Percentiles rank a stretch among this genome's conserved stretches.
These are phyloP conservation scores for Pedetes capensis DNA, from an alignment of 2,113 vertebrate genomes.

Conservation along the genomic window DNA sequence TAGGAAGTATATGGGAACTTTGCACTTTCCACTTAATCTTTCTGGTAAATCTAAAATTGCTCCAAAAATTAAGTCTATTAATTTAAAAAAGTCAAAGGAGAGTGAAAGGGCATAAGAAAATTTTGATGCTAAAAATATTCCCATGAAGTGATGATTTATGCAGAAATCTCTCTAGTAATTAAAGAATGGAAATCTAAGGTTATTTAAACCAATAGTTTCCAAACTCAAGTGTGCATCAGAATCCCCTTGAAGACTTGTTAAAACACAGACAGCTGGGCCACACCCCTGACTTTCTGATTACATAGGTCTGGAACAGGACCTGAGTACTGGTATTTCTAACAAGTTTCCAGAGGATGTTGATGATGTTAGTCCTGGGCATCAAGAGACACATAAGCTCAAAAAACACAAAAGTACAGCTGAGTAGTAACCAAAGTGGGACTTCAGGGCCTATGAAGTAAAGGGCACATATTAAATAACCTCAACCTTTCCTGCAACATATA, in stretches of 20 bases:
- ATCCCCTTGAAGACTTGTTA: background rate
- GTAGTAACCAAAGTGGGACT: background rate
- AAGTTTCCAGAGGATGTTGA: background rate
- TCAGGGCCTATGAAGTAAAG: slow-evolving; percentile 9
- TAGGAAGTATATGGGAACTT: background rate
- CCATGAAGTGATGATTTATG: background rate
- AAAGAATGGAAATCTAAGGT: background rate
- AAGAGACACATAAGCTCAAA: background rate
- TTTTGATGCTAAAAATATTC: slow-evolving; percentile 7
- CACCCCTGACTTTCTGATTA: background rate
- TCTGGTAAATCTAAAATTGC: slow-evolving; percentile 13
- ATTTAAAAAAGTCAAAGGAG: background rate
- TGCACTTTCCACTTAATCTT: background rate
- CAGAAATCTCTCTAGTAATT: background rate
- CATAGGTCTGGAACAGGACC: background rate
- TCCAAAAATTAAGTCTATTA: slow-evolving; percentile 8
- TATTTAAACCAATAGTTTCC: background rate
- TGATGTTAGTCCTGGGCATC: background rate
- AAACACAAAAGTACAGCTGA: background rate
- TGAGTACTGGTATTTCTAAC: background rate
- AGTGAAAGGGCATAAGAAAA: slow-evolving; percentile 10
- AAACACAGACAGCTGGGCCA: background rate
- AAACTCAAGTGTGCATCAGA: background rate
- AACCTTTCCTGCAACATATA: background rate
- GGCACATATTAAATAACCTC: background rate